A percentile compares a stretch with the other conserved stretches of the same genome.
Evolutionary conservation across 2,113 vertebrate species (phyloP).

Genomic region (Podilymbus podiceps): DNA sequence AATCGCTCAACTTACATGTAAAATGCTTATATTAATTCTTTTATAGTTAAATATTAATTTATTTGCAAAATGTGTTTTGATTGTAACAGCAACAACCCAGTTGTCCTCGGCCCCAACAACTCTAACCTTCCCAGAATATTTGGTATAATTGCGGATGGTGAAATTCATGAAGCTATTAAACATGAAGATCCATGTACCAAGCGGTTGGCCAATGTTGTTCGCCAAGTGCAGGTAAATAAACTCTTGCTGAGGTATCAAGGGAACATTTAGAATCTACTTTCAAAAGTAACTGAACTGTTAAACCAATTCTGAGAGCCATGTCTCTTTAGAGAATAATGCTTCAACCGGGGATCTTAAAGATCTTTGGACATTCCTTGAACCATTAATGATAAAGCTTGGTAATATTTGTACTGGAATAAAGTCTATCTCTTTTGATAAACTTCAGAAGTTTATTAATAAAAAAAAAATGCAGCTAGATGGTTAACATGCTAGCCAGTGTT

Average conservation of each 20-base stretch:
- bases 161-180: constrained; percentile 92
- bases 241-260: neutral
- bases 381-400: neutral
- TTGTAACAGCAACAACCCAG: constrained; percentile 89
- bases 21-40: neutral
- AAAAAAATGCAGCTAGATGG: neutral
- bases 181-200: constrained; percentile 93
- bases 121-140: constrained; percentile 96
- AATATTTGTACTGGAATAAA: neutral
- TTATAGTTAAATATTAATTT: neutral
- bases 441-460: neutral
- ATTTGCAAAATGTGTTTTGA: neutral
- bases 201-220: constrained; percentile 92
- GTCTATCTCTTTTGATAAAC: neutral
- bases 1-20: neutral
- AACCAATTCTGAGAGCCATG: neutral
- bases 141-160: constrained; percentile 93
- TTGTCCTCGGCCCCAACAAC: constrained; percentile 95
- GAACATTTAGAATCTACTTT: neutral
- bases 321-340: neutral
- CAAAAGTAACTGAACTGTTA: neutral
- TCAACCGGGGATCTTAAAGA: neutral
- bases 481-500: neutral
- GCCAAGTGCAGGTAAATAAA: constrained; percentile 90
- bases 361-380: neutral